Conservation (phyloP, 2,797 vertebrate species). For the Catharus ustulatus region DNA sequence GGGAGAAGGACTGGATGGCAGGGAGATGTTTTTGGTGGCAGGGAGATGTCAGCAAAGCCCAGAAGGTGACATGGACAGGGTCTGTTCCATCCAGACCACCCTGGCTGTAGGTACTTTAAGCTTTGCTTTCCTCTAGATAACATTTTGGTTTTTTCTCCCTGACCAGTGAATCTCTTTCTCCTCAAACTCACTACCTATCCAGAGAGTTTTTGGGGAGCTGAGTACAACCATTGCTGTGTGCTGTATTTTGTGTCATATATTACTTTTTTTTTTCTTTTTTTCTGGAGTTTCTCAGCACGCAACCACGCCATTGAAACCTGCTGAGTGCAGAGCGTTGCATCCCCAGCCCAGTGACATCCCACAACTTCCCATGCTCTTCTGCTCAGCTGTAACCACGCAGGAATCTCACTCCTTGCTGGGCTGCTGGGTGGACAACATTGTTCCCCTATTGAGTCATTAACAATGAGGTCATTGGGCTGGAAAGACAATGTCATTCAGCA, state of each 20-base stretch:
- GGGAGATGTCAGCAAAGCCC: not conserved
- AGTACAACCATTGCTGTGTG: not conserved
- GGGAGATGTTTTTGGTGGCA: not conserved
- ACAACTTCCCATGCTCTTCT: slow-evolving; percentile 45
- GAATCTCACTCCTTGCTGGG: slow-evolving; percentile 55
- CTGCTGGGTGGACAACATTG: slow-evolving; percentile 62
- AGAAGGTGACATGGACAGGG: accelerated
- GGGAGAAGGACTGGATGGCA: not conserved
- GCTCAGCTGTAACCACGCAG: slow-evolving; percentile 16
- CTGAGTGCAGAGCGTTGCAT: not conserved
- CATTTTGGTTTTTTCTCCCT: not conserved
- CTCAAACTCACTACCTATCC: not conserved
- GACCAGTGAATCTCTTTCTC: not conserved
- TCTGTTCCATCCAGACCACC: not conserved
- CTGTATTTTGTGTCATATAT: not conserved
- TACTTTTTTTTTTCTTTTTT: not conserved
- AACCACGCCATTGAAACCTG: not conserved
- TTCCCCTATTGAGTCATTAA: slow-evolving; percentile 64
- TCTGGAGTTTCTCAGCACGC: not conserved
- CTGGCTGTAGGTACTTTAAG: not conserved
- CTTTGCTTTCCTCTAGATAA: not conserved
- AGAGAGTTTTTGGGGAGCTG: not conserved
- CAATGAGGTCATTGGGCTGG: slow-evolving; percentile 62
- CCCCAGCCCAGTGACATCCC: not conserved
- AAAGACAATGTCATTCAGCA: slow-evolving; percentile 62